Percentiles rank a stretch among this genome's conserved stretches.
Conservation (phyloP, 2,888 invertebrate genomes). For the Lymantria monacha region DNA sequence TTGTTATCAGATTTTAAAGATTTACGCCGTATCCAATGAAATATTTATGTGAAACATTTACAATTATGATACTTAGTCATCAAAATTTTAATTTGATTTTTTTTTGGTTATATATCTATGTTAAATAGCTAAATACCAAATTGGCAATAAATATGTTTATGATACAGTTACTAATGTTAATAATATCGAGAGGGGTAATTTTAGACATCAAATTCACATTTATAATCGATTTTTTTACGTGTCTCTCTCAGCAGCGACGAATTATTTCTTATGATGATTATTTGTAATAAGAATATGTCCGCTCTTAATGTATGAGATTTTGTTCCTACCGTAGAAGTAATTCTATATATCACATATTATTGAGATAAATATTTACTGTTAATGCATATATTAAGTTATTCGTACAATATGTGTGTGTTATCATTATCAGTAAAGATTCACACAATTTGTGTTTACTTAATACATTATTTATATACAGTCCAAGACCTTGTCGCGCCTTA, state of each 20-base stretch:
- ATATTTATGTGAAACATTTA: constrained; percentile 14
- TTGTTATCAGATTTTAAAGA: constrained; percentile 1
- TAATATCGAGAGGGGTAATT: constrained; percentile 45
- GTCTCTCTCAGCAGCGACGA: constrained; percentile 57
- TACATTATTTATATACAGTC: constrained; percentile 70
- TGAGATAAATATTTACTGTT: constrained; percentile 65
- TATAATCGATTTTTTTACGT: constrained; percentile 39
- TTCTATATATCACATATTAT: constrained; percentile 76
- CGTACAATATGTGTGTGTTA: constrained; percentile 23
- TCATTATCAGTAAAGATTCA: constrained; percentile 60
- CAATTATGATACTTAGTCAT: constrained; percentile 22
- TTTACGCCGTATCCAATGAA: constrained; percentile 24
- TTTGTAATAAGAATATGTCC: constrained; percentile 44
- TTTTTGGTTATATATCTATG: constrained; percentile 14
- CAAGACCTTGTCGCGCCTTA: constrained; percentile 73
- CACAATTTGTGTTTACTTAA: constrained; percentile 62
- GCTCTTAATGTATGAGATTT: constrained; percentile 66
- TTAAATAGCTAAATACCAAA: constrained; percentile 39
- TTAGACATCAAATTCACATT: constrained; percentile 66
- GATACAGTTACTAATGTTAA: constrained; percentile 28
- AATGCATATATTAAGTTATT: constrained; percentile 36
- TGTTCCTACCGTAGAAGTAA: constrained; percentile 58
- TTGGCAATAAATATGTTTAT: constrained; percentile 40
- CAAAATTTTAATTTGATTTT: constrained; percentile 9
- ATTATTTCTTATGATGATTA: constrained; percentile 26